phyloP scores from a whole-genome alignment of 2,797 vertebrate genomes.

The Hemitrygon akajei region DNA sequence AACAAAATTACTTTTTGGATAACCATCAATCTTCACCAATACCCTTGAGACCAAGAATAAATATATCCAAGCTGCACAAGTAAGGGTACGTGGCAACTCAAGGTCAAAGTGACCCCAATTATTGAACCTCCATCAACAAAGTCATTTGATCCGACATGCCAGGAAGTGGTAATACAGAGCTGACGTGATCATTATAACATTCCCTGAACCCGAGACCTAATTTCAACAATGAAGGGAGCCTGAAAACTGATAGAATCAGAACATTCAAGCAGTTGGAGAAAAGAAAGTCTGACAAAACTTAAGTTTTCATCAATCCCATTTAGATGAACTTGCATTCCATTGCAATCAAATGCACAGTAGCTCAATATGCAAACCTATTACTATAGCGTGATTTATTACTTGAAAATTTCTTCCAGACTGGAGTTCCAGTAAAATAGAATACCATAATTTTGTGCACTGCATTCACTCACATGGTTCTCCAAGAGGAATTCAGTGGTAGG shows the following conservation, averaged over 20 bases:
- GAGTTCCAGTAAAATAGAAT: not conserved
- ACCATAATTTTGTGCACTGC: not conserved
- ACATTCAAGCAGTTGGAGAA: not conserved
- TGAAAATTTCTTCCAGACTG: not conserved
- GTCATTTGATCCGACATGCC: not conserved
- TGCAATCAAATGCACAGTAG: not conserved
- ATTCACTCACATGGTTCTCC: not conserved
- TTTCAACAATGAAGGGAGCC: not conserved
- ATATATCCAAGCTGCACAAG: not conserved
- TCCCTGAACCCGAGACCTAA: not conserved
- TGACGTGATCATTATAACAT: no score
- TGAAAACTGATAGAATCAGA: not conserved
- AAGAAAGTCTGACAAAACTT: not conserved
- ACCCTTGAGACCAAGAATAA: not conserved
- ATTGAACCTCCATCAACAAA: not conserved
- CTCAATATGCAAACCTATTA: not conserved
- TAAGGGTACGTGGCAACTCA: not conserved
- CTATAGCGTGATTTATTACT: not conserved
- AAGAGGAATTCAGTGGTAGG: not conserved
- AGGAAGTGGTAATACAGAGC: not conserved
- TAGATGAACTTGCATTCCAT: not conserved
- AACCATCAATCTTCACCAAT: constrained; percentile 8
- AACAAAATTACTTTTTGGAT: not conserved
- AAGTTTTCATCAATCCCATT: not conserved
- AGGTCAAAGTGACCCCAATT: not conserved